Conservation (phyloP, 2,888 invertebrate genomes). For the Tiliacea citrago region DNA sequence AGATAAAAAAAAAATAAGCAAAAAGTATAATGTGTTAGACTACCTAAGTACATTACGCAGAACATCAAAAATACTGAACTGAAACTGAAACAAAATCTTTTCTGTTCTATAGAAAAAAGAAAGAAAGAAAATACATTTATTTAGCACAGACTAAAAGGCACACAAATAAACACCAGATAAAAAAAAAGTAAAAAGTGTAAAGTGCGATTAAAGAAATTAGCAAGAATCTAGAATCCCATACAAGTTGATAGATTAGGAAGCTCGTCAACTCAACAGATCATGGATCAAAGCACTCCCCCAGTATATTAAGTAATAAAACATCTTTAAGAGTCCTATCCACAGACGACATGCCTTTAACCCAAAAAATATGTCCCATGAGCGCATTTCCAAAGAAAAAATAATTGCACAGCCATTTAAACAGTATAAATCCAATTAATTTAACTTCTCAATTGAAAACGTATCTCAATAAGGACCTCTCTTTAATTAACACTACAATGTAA, state of each 20-base stretch:
- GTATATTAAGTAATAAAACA: neutral
- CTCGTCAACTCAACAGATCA: neutral
- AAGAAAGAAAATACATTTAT: too few species aligned
- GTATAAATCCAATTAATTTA: conserved; percentile 21
- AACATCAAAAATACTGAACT: neutral
- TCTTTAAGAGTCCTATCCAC: neutral
- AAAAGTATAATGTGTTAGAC: too few species aligned
- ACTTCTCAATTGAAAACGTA: conserved; percentile 19
- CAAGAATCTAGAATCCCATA: too few species aligned
- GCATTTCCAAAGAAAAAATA: conserved; percentile 16
- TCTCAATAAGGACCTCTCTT: conserved; percentile 31
- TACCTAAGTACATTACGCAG: neutral
- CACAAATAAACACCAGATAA: too few species aligned
- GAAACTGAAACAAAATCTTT: neutral
- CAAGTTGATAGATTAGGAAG: neutral
- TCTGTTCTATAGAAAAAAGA: too few species aligned
- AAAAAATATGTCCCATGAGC: neutral
- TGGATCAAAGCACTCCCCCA: neutral
- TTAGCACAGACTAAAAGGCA: too few species aligned
- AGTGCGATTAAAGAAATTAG: too few species aligned
- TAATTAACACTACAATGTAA: conserved; percentile 45
- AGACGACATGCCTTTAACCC: neutral
- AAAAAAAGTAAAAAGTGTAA: too few species aligned
- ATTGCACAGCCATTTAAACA: neutral
- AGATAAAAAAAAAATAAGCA: too few species aligned